phyloP scores from a whole-genome alignment of 2,797 vertebrate genomes.

The Callimico goeldii region DNA sequence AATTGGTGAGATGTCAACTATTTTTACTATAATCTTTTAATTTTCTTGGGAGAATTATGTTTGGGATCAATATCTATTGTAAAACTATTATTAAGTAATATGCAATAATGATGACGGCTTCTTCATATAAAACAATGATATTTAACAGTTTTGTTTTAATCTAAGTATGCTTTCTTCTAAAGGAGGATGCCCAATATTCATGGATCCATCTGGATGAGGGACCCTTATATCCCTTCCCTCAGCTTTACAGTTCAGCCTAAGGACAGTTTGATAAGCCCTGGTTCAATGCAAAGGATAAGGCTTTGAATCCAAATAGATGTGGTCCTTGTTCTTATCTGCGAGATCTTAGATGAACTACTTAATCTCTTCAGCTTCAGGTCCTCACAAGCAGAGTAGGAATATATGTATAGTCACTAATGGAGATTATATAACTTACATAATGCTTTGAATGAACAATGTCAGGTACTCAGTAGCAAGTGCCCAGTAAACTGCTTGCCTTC shows the following conservation, averaged over 20 bases:
- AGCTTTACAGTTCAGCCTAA: background rate
- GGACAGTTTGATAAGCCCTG: background rate
- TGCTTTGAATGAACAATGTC: background rate
- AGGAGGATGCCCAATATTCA: too few relatives aligned
- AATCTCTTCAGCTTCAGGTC: background rate
- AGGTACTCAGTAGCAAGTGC: background rate
- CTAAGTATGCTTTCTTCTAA: background rate
- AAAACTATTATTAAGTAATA: background rate
- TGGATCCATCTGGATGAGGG: rapidly evolving
- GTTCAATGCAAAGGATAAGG: background rate
- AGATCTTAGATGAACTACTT: background rate
- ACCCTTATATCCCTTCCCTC: background rate
- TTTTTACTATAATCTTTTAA: background rate
- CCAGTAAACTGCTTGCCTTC: background rate
- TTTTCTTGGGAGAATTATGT: background rate
- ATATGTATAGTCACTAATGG: too few relatives aligned
- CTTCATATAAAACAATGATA: background rate
- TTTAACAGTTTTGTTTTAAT: background rate
- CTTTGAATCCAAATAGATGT: background rate
- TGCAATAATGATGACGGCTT: background rate
- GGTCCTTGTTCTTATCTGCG: background rate
- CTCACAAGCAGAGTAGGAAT: background rate
- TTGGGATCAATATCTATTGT: background rate
- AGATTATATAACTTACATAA: background rate
- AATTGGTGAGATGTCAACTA: background rate